Evolutionary conservation across 2,797 vertebrate genomes (phyloP).

Genomic region (Chelon auratus): DNA sequence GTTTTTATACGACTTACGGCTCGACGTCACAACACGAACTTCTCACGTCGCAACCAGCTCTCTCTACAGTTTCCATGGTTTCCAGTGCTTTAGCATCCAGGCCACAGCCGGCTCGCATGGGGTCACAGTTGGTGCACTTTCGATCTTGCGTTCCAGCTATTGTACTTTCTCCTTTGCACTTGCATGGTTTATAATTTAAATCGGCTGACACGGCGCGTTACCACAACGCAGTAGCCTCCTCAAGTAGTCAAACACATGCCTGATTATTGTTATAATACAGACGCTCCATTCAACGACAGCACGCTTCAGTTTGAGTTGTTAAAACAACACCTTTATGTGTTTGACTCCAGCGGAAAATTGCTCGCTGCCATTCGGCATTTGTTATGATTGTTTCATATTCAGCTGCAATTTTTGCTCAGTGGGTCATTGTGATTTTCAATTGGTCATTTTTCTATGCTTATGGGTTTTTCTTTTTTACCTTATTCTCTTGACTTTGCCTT

Average conservation of each 20-base stretch:
- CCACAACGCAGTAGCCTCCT: slow-evolving; percentile 3
- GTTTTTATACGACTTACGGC: too few species aligned
- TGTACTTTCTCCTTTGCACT: slow-evolving; percentile 6
- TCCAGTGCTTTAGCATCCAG: not conserved
- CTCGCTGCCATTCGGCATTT: slow-evolving; percentile 47
- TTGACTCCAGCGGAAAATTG: slow-evolving; percentile 64
- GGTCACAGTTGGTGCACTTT: not conserved
- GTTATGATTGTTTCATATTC: slow-evolving; percentile 65
- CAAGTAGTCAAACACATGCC: slow-evolving; percentile 28
- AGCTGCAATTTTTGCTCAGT: slow-evolving; percentile 53
- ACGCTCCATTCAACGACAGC: slow-evolving; percentile 20
- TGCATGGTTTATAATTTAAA: slow-evolving; percentile 16
- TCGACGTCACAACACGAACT: too few species aligned
- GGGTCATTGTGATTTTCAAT: slow-evolving; percentile 39
- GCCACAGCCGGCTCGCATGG: not conserved
- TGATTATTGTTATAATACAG: slow-evolving; percentile 30
- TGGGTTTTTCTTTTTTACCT: slow-evolving; percentile 21
- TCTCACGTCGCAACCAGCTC: too few species aligned
- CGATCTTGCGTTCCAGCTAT: not conserved
- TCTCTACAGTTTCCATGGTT: slow-evolving; percentile 14
- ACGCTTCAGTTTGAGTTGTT: slow-evolving; percentile 33
- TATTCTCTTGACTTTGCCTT: not conserved
- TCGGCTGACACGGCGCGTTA: slow-evolving; percentile 8
- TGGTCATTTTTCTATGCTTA: slow-evolving; percentile 38
- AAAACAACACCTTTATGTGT: slow-evolving; percentile 60